Evolutionary conservation across 1,140 invertebrate species (phyloP).

Genomic region (Lethrus apterus): DNA sequence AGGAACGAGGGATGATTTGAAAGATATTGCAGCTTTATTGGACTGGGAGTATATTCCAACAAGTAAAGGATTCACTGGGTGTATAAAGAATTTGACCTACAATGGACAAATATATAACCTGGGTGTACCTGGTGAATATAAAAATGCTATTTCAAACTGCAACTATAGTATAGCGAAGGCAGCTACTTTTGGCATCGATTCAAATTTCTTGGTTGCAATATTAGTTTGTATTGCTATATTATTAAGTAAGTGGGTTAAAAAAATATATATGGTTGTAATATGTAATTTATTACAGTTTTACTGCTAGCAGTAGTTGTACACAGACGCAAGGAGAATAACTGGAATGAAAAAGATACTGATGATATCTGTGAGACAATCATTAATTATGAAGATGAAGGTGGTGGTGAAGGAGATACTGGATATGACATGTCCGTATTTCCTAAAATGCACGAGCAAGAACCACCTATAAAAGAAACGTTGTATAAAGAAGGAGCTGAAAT

Average conservation of each 20-base stretch:
- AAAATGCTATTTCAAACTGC: conserved; percentile 60
- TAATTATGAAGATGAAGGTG: conserved; percentile 94
- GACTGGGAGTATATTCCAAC: conserved; percentile 58
- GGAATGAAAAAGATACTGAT: conserved; percentile 85
- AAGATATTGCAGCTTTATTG: conserved; percentile 42
- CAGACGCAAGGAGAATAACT: conserved; percentile 72
- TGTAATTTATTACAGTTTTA: conserved; percentile 55
- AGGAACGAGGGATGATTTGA: conserved; percentile 56
- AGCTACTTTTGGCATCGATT: conserved; percentile 71
- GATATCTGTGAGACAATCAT: conserved; percentile 96
- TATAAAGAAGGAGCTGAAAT: conserved; percentile 35
- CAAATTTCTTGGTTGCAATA: conserved; percentile 78
- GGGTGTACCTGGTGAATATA: conserved; percentile 58
- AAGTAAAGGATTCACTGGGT: conserved; percentile 68
- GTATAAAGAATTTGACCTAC: conserved; percentile 77
- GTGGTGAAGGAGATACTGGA: conserved; percentile 89
- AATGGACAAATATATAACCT: conserved; percentile 73
- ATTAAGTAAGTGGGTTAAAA: conserved; percentile 51
- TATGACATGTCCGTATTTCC: conserved; percentile 87
- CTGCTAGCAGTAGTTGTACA: conserved; percentile 82
- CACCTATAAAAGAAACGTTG: conserved; percentile 38
- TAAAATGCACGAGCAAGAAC: conserved; percentile 29
- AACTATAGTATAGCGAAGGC: conserved; percentile 60
- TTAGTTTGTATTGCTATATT: conserved; percentile 70
- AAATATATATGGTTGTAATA: conserved; percentile 7